Evolutionary conservation across 1,140 invertebrate species (phyloP).

Genomic region (Orchesella cincta): DNA sequence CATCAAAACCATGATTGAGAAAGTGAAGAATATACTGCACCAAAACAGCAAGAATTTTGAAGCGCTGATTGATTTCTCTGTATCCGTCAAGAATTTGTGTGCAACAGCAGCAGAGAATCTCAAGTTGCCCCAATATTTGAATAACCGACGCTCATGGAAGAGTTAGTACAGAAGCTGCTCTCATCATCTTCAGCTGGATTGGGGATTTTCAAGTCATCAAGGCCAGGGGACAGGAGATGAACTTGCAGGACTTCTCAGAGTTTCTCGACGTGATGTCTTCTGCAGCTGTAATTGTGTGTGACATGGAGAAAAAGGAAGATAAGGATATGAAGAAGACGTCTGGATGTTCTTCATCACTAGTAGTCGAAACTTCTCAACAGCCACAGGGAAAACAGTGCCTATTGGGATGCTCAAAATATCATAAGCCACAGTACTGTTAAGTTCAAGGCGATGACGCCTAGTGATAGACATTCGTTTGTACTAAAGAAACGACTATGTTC

Average conservation of each 20-base stretch:
- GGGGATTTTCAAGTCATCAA: background rate
- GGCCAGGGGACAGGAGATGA: background rate
- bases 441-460: no score
- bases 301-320: no score
- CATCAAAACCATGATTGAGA: slow-evolving; percentile 28
- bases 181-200: background rate
- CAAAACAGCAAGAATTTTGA: background rate
- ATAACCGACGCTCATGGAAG: background rate
- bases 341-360: no score
- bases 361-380: no score
- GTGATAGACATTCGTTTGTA: no score
- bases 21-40: background rate
- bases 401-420: no score
- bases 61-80: background rate
- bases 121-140: background rate
- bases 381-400: no score
- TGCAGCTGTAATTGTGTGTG: background rate
- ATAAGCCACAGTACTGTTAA: no score
- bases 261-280: background rate
- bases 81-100: slow-evolving; percentile 12
- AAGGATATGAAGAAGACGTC: no score
- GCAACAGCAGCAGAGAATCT: background rate
- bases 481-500: background rate
- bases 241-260: background rate
- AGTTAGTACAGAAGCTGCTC: background rate